phyloP scores from a whole-genome alignment of 2,888 invertebrate species.

The Chloroclystis v-ata region DNA sequence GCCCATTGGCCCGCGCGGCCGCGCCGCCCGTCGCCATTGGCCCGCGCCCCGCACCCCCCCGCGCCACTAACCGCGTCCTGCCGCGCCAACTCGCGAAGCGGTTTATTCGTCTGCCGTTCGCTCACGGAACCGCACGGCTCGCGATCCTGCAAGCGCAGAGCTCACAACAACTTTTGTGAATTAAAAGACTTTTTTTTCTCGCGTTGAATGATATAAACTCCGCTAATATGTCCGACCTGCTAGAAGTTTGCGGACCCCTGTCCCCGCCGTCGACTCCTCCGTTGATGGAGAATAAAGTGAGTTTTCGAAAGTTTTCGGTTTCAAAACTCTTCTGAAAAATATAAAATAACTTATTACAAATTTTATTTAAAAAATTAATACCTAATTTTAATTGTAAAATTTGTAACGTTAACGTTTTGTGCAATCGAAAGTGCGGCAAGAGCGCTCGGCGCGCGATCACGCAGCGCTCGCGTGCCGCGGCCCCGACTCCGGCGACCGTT shows the following conservation, averaged over 20 bases:
- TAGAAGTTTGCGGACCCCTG: constrained; percentile 76
- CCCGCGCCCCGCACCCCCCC: constrained; percentile 78
- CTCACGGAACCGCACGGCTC: constrained; percentile 67
- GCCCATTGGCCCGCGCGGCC: constrained; percentile 81
- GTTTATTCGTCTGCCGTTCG: constrained; percentile 74
- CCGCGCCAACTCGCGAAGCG: constrained; percentile 58
- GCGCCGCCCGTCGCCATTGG: constrained; percentile 85
- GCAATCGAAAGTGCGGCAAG: constrained; percentile 62
- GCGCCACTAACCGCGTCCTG: constrained; percentile 80
- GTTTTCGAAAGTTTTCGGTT: constrained; percentile 43
- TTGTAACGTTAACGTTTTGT: constrained; percentile 40
- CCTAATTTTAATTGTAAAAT: not conserved
- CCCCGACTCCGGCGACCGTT: constrained; percentile 52
- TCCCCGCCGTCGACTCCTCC: constrained; percentile 87
- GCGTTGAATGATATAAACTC: constrained; percentile 56
- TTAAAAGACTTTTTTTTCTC: constrained; percentile 66
- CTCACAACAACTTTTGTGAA: constrained; percentile 66
- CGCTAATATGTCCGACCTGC: constrained; percentile 63
- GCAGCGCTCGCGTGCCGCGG: constrained; percentile 60
- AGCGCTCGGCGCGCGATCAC: constrained; percentile 57
- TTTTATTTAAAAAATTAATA: too few relatives aligned
- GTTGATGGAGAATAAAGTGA: constrained; percentile 78
- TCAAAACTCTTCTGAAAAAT: constrained; percentile 7
- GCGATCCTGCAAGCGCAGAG: constrained; percentile 45
- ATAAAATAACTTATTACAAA: constrained; percentile 16